A percentile compares a stretch with the other conserved stretches of the same genome.
phyloP scores from a whole-genome alignment of 2,113 vertebrate genomes.

The Perca flavescens region DNA sequence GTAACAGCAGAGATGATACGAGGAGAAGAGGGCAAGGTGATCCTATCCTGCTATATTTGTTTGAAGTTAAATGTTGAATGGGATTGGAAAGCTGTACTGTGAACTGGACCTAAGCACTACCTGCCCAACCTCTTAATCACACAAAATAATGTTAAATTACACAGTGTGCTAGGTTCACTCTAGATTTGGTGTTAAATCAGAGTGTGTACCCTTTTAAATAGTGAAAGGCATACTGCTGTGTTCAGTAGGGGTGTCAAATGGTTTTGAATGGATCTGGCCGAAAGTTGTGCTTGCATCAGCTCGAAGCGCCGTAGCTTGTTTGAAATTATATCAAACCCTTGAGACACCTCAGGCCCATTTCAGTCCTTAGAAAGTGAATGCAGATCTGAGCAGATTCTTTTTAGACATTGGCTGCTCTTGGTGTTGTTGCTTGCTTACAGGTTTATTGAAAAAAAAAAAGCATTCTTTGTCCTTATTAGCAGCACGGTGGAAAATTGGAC shows the following conservation, averaged over 20 bases:
- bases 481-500: not conserved
- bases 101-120: conserved; percentile 30
- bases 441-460: conserved; percentile 9
- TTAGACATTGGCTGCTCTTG: conserved; percentile 1
- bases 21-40: conserved; percentile 56
- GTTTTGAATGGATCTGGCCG: conserved; percentile 55
- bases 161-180: conserved; percentile 34
- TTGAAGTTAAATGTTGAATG: conserved; percentile 51
- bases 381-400: conserved; percentile 13
- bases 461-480: conserved; percentile 27
- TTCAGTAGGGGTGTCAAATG: conserved; percentile 49
- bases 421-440: conserved; percentile 19
- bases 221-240: conserved; percentile 40
- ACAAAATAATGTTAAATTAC: conserved; percentile 55
- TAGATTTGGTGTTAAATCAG: conserved; percentile 55
- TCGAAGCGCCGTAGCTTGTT: conserved; percentile 34
- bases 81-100: conserved; percentile 31
- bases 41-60: conserved; percentile 63
- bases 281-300: conserved; percentile 52
- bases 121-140: conserved; percentile 50
- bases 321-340: conserved; percentile 37
- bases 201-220: conserved; percentile 58
- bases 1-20: conserved; percentile 63
- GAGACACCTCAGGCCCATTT: conserved; percentile 19
- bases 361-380: conserved; percentile 2